phyloP scores from a whole-genome alignment of 2,797 vertebrate species.

The Cyprinodon diabolis region DNA sequence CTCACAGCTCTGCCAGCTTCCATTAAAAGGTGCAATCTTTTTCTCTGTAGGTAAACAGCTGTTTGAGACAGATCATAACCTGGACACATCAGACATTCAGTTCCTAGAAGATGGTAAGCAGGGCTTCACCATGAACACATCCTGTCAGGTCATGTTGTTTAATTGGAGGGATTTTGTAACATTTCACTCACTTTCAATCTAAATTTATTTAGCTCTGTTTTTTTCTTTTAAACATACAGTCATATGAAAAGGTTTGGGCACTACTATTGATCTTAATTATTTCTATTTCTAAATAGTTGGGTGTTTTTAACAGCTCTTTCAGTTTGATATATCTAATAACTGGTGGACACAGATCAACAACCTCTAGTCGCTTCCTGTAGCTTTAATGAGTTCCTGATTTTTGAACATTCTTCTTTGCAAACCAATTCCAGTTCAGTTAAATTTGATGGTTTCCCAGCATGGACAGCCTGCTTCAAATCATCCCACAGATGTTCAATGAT shows the following conservation, averaged over 20 bases:
- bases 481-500: background rate
- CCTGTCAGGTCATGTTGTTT: background rate
- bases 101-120: slow-evolving; percentile 94
- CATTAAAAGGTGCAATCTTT: background rate
- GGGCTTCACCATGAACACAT: background rate
- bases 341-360: too few relatives aligned
- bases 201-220: too few relatives aligned
- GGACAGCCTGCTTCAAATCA: background rate
- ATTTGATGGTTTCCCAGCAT: background rate
- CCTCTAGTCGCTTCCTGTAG: too few relatives aligned
- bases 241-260: too few relatives aligned
- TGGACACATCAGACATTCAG: slow-evolving; percentile 98
- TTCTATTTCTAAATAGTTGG: too few relatives aligned
- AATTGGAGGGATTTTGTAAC: too few relatives aligned
- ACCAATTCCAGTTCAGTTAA: background rate
- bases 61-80: slow-evolving; percentile 97
- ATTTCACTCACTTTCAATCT: too few relatives aligned
- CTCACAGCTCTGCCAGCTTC: background rate
- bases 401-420: background rate
- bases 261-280: too few relatives aligned
- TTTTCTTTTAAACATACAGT: too few relatives aligned
- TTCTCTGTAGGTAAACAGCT: slow-evolving; percentile 89
- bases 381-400: background rate
- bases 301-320: too few relatives aligned
- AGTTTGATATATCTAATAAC: too few relatives aligned